Evolutionary conservation across 2,888 invertebrate species (phyloP), one percentile per base, ranked within the genome.

Genomic region (Odontomyia ornata): DNA sequence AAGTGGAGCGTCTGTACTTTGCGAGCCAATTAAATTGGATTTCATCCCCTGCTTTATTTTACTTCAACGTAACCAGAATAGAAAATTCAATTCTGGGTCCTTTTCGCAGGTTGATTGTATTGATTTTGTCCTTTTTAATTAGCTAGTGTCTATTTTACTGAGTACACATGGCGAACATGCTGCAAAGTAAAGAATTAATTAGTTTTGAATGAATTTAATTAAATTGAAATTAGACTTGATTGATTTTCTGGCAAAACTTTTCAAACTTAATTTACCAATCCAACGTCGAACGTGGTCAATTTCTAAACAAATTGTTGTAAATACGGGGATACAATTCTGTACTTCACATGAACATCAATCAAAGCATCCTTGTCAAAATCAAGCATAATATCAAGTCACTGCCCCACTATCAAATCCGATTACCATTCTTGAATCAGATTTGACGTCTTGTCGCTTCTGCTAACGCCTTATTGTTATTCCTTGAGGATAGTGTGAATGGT

Each of bases 11-110:
- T 25, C 30, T 73, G 43, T 56, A 21, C 60, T 57, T 73, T 43
- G n/a, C 23, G 25, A 76, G 56, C 76, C 76, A 76, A 76, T 76
- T 76, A 76, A 76, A 76, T 76, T 76, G 69, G 76, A 67, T 67
- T 76, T 67, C 47, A 36, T 28, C 57, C 67, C 56, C 9, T 13
- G 25, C 47, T 76, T 65, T 65, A 36, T 69, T 67, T 57, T 57
- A 28, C 21, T 69, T 76, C 1, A 46, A 75, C 27, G 47, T 27
- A 75, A 62, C 25, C 75, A 64, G 75, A 75, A 30, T 75, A 7
- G 57, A 43, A 28, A 67, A 67, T 76, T 76, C 57, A 27, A 67
- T 76, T 76, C 36, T 36, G 65, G 36, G 60, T 27, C 52, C 23
- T 57, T 69, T 43, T 62, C 47, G 13, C 72, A 72, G 57, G 72